Evolutionary conservation across 2,888 invertebrate species (phyloP).

Genomic region (Incurvaria masculella): DNA sequence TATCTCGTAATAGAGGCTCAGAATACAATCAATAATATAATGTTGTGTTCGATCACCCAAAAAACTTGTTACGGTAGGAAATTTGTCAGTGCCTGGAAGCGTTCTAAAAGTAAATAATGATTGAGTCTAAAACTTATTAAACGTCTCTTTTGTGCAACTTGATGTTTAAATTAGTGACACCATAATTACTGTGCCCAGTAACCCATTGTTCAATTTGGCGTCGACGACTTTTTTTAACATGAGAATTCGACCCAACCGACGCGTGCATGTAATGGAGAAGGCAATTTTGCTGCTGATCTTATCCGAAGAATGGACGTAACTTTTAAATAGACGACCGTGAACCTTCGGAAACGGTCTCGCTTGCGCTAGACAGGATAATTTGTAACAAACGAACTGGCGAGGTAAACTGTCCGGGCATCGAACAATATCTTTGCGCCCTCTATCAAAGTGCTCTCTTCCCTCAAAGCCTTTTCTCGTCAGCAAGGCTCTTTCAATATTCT

Average conservation of each 20-base stretch:
- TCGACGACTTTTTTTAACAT: neutral
- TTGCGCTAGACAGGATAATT: too few relatives aligned
- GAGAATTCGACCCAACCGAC: neutral
- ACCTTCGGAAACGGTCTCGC: too few relatives aligned
- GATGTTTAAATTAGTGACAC: constrained; percentile 39
- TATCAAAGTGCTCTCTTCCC: too few relatives aligned
- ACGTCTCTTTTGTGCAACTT: constrained; percentile 29
- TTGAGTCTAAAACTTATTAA: constrained; percentile 14
- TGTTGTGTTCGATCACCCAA: too few relatives aligned
- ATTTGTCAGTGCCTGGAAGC: neutral
- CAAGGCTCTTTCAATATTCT: too few relatives aligned
- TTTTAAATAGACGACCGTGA: neutral
- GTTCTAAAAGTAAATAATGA: constrained; percentile 5
- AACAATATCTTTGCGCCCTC: too few relatives aligned
- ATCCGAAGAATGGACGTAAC: neutral
- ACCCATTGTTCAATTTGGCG: constrained; percentile 27
- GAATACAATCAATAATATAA: too few relatives aligned
- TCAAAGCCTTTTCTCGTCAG: too few relatives aligned
- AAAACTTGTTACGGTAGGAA: neutral
- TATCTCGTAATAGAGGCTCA: too few relatives aligned
- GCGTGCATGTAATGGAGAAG: neutral
- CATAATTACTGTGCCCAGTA: constrained; percentile 33
- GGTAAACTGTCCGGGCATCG: too few relatives aligned
- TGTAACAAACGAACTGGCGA: too few relatives aligned
- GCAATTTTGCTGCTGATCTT: neutral